These are phyloP conservation scores for Nephrotoma appendiculata DNA, from an alignment of 2,888 invertebrate species.

Conservation along the genomic window DNA sequence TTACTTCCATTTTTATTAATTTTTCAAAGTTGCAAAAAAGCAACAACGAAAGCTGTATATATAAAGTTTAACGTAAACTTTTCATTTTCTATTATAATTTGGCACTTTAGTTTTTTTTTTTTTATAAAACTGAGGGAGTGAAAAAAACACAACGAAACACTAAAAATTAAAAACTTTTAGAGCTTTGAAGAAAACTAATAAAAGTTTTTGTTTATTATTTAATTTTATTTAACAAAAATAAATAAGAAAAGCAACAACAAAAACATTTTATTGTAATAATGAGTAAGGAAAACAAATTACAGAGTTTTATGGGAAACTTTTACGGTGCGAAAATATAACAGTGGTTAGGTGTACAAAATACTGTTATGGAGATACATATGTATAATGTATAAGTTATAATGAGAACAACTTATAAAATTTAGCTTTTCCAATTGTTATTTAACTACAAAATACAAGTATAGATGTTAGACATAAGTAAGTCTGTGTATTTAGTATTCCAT, in stretches of 20 bases:
- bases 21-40: neutral
- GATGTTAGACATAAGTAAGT: no score
- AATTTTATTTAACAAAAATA: neutral
- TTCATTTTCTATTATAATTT: neutral
- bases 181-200: neutral
- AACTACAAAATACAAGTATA: no score
- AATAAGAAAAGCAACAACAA: neutral
- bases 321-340: neutral
- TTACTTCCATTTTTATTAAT: neutral
- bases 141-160: neutral
- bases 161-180: neutral
- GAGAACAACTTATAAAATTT: no score
- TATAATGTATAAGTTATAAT: no score
- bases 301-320: neutral
- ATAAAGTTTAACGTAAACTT: neutral
- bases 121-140: neutral
- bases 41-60: neutral
- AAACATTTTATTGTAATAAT: neutral
- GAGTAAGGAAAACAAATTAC: neutral
- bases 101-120: neutral
- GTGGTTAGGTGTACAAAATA: neutral
- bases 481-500: no score
- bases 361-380: no score
- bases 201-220: neutral
- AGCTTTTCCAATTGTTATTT: no score